Evolutionary conservation across 2,888 invertebrate species (phyloP).

Genomic region (Hoplodrina ambigua): DNA sequence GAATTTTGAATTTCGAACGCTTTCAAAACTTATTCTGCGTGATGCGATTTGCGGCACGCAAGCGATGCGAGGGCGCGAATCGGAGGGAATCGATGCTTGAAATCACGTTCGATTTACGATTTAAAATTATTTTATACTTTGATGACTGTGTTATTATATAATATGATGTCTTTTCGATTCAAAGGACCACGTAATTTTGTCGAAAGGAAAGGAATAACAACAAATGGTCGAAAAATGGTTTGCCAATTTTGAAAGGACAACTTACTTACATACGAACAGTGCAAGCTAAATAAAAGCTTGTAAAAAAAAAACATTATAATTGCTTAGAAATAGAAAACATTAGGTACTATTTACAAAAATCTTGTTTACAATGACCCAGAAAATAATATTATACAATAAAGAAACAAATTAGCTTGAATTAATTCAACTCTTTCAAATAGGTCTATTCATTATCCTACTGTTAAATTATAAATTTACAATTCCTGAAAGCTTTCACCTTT

Average conservation of each 20-base stretch:
- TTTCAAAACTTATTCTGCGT: slow-evolving; percentile 72
- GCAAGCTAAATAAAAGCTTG: too few species aligned
- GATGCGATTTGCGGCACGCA: slow-evolving; percentile 74
- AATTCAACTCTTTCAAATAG: not conserved
- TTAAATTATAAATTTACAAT: not conserved
- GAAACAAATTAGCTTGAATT: not conserved
- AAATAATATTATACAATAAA: too few species aligned
- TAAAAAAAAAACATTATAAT: too few species aligned
- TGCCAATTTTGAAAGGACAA: too few species aligned
- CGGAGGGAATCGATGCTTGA: slow-evolving; percentile 74
- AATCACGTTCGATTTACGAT: slow-evolving; percentile 78
- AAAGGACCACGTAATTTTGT: not conserved
- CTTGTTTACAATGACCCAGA: too few species aligned
- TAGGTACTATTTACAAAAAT: too few species aligned
- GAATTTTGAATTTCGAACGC: slow-evolving; percentile 76
- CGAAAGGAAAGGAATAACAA: too few species aligned
- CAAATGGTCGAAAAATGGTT: too few species aligned
- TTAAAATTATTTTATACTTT: slow-evolving; percentile 71
- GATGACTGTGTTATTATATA: slow-evolving; percentile 60
- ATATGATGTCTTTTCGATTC: slow-evolving; percentile 39
- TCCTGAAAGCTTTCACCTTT: slow-evolving; percentile 1
- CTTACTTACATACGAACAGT: too few species aligned
- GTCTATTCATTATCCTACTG: not conserved
- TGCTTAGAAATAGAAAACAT: too few species aligned
- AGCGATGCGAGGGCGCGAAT: slow-evolving; percentile 71